Evolutionary conservation across 2,113 vertebrate genomes (phyloP), one percentile per base, ranked within the genome.

Genomic region (Chunga burmeisteri): DNA sequence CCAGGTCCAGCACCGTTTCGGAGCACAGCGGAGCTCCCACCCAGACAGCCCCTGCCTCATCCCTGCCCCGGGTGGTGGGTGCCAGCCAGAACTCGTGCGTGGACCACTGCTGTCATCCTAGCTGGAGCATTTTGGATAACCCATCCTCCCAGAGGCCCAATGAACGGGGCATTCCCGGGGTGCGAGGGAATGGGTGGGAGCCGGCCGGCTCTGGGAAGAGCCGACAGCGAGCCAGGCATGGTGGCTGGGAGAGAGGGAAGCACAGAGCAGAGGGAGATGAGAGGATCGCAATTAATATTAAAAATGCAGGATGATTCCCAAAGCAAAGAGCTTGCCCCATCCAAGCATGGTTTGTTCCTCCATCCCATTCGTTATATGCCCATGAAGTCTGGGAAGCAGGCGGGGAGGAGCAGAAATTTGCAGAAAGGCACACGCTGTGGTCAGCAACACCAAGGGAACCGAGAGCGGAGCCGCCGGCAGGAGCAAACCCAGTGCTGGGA

Each of bases 141-240:
- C 2, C 23, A 23, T 21, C 46, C 53, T 40, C 34, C 36, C 4
- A 40, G 52, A 72, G n/a, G 19, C 32, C 8, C 25, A 10, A 0
- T 3, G 36, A 36, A 73, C 0, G 0, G 18, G 47, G 59, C 4
- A 8, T 6, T 50, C 55, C 15, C 0, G 11, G 79, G 15, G 10
- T 13, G 26, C 0, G 9, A 47, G 36, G 36, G 18, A 49, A 71
- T 2, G 27, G 38, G 29, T 3, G 0, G 3, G 73, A 78, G 67
- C 59, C 4, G 12, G 11, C 1, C 10, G 47, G 40, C 16, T 7
- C 42, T 0, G 8, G 36, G 38, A 83, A 22, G 36, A 74, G 49
- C 38, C 13, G 0, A 16, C 18, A 16, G 22, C 27, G 46, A 65
- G 50, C 56, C 65, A 56, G 70, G 67, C 40, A 13, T 5, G 5